These are phyloP conservation scores for Aspidiotus destructor DNA, from an alignment of 2,888 invertebrate genomes.

Conservation along the genomic window DNA sequence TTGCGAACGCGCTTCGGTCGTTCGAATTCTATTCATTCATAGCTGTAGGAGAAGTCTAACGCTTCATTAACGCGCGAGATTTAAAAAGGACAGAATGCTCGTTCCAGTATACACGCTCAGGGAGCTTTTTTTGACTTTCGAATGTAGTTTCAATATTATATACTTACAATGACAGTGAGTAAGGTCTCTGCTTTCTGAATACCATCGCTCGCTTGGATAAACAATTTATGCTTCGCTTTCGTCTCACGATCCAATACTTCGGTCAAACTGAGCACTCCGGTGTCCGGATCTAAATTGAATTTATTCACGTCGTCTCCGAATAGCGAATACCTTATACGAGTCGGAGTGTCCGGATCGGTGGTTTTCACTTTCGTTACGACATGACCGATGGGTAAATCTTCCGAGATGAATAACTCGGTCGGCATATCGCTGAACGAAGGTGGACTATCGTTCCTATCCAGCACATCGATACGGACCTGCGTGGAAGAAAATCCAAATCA, in stretches of 20 bases:
- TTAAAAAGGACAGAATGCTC: not conserved
- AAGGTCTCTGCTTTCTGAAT: constrained; percentile 71
- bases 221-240: constrained; percentile 64
- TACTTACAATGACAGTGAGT: constrained; percentile 62
- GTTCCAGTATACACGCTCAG: too few relatives aligned
- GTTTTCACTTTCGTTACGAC: constrained; percentile 66
- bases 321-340: constrained; percentile 63
- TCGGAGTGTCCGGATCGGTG: constrained; percentile 75
- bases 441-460: constrained; percentile 92
- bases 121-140: not conserved
- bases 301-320: constrained; percentile 55
- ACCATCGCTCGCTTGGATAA: constrained; percentile 79
- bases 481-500: constrained; percentile 42
- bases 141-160: not conserved
- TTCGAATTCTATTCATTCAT: too few relatives aligned
- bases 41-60: too few relatives aligned
- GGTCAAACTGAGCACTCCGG: constrained; percentile 62
- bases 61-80: not conserved
- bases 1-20: too few relatives aligned
- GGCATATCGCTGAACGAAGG: constrained; percentile 72
- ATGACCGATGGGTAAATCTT: constrained; percentile 74
- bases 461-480: constrained; percentile 73
- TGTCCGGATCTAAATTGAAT: constrained; percentile 60
- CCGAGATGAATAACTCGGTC: constrained; percentile 65
- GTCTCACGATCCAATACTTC: constrained; percentile 77